Percentiles rank a stretch among this genome's conserved stretches.
phyloP scores from a whole-genome alignment of 2,888 invertebrate genomes.

The Dryadula phaetusa region DNA sequence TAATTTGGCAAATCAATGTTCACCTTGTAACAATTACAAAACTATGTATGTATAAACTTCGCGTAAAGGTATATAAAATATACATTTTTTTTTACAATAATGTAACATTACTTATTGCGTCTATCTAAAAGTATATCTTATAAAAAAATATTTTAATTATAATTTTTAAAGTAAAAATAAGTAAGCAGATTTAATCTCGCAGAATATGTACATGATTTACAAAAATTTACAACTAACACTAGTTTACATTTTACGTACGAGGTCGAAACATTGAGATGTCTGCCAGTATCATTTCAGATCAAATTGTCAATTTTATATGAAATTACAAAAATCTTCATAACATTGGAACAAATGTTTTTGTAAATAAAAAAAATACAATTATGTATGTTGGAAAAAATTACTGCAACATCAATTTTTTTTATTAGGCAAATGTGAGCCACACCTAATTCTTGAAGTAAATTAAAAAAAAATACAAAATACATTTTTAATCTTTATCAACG shows the following conservation, averaged over 20 bases:
- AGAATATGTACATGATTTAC: constrained; percentile 79
- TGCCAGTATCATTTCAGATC: constrained; percentile 60
- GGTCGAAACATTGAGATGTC: constrained; percentile 54
- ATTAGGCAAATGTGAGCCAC: constrained; percentile 33
- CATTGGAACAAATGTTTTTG: constrained; percentile 54
- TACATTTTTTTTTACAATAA: constrained; percentile 81
- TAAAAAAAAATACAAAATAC: constrained; percentile 13
- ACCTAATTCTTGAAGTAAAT: constrained; percentile 18
- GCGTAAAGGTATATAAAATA: constrained; percentile 78
- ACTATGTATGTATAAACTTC: constrained; percentile 63
- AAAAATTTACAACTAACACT: constrained; percentile 69
- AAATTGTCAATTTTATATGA: constrained; percentile 49
- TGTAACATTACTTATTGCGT: constrained; percentile 63
- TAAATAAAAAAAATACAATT: constrained; percentile 14
- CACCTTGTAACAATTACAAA: constrained; percentile 72
- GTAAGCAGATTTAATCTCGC: constrained; percentile 68
- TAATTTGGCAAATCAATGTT: constrained; percentile 83
- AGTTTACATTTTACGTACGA: constrained; percentile 47
- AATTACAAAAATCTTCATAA: constrained; percentile 52
- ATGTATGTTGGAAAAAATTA: constrained; percentile 3
- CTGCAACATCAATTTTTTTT: constrained; percentile 5
- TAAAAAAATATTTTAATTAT: constrained; percentile 71
- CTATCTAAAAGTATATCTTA: constrained; percentile 55
- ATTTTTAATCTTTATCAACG: constrained; percentile 14
- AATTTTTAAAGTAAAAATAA: constrained; percentile 63